phyloP scores from a whole-genome alignment of 2,113 vertebrate genomes.

The Chaetodon auriga region DNA sequence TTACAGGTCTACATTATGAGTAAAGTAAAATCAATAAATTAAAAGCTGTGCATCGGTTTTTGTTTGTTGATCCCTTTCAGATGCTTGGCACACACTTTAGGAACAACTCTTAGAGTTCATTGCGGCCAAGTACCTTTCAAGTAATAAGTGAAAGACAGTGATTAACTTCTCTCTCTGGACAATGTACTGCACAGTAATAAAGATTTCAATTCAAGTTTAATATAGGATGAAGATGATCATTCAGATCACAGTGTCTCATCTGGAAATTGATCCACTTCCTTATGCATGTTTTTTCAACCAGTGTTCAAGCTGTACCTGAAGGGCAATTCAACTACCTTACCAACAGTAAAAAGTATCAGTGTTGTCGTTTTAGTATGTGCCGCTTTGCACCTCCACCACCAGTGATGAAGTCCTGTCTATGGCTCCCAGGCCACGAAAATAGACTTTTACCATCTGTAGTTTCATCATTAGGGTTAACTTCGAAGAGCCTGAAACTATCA shows the following conservation, averaged over 20 bases:
- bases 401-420: not conserved
- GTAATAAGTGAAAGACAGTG: not conserved
- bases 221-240: not conserved
- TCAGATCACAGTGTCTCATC: not conserved
- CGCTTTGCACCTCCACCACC: not conserved
- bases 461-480: not conserved
- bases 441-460: not conserved
- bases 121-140: not conserved
- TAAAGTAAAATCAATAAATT: not conserved
- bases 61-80: slow-evolving; percentile 5
- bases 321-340: not conserved
- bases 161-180: not conserved
- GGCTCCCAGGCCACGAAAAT: not conserved
- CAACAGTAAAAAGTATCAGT: not conserved
- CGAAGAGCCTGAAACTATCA: not conserved
- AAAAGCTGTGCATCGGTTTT: not conserved
- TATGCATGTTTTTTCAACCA: not conserved
- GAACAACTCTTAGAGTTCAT: not conserved
- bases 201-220: not conserved
- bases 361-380: not conserved
- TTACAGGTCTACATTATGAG: not conserved
- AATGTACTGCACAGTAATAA: not conserved
- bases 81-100: not conserved
- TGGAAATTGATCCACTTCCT: not conserved
- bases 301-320: not conserved